These are phyloP conservation scores for Mycetomoellerius zeteki DNA, from an alignment of 1,140 invertebrate species.

Conservation along the genomic window DNA sequence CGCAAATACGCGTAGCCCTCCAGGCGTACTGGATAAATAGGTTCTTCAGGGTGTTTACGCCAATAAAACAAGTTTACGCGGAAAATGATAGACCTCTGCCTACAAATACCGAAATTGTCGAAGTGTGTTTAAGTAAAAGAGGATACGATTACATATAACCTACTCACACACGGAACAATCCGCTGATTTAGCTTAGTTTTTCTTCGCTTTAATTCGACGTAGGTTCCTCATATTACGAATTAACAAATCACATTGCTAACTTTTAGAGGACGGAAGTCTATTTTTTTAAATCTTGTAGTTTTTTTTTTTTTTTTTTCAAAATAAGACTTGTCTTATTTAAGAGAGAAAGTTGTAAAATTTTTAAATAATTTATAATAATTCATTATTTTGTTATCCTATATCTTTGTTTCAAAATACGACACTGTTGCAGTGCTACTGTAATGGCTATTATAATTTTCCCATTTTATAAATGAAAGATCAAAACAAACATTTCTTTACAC, in stretches of 20 bases:
- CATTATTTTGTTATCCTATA: no score
- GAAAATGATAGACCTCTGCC: slow-evolving; percentile 23
- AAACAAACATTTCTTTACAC: no score
- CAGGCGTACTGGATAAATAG: slow-evolving; percentile 4
- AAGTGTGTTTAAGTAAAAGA: slow-evolving; percentile 26
- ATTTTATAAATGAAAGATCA: neutral
- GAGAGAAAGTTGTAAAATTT: no score
- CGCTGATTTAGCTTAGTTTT: neutral
- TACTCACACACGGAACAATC: neutral
- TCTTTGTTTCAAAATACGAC: no score
- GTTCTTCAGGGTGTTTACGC: neutral
- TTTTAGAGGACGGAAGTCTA: no score
- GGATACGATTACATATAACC: neutral
- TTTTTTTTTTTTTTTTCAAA: no score
- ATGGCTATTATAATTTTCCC: no score
- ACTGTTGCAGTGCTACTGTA: no score
- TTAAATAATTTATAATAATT: no score
- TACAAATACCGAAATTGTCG: slow-evolving; percentile 40
- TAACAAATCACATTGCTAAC: neutral
- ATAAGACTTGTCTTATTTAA: no score
- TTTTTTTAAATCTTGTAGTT: no score
- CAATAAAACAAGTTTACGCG: slow-evolving; percentile 14
- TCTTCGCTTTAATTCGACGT: neutral
- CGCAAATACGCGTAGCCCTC: neutral
- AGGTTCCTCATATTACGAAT: neutral